Evolutionary conservation across 2,113 vertebrate genomes (phyloP).

Genomic region (Phylloscopus trochiloides): DNA sequence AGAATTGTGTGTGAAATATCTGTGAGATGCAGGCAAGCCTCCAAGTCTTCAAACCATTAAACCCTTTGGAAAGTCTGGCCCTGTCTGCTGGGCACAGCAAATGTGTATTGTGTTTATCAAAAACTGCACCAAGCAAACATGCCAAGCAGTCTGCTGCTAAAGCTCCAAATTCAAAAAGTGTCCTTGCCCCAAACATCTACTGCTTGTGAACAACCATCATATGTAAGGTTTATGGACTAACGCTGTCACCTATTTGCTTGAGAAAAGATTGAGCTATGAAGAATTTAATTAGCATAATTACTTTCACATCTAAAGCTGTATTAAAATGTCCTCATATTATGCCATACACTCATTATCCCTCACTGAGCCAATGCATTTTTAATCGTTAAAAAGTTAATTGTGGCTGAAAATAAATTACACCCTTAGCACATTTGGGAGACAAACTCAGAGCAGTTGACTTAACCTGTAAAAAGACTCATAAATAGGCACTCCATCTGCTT

Average conservation of each 20-base stretch:
- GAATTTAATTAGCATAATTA: slow-evolving; percentile 19
- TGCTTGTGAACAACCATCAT: not conserved
- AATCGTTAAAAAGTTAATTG: slow-evolving; percentile 54
- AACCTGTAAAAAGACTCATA: slow-evolving; percentile 64
- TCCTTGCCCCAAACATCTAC: not conserved
- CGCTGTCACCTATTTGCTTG: not conserved
- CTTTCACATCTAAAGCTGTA: slow-evolving; percentile 14
- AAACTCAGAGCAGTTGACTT: slow-evolving; percentile 70
- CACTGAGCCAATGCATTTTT: slow-evolving; percentile 21
- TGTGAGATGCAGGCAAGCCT: not conserved
- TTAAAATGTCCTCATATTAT: not conserved
- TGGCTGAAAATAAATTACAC: slow-evolving; percentile 67
- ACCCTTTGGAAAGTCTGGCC: not conserved
- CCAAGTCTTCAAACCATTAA: not conserved
- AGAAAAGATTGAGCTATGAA: not conserved
- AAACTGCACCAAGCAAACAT: not conserved
- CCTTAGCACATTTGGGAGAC: slow-evolving; percentile 70
- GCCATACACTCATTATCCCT: not conserved
- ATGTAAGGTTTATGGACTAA: not conserved
- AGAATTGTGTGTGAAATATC: not conserved
- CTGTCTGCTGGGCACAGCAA: not conserved
- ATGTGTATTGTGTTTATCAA: not conserved
- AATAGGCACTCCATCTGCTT: slow-evolving; percentile 77
- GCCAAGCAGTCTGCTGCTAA: not conserved
- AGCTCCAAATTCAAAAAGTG: not conserved